A percentile compares a stretch with the other conserved stretches of the same genome.
These are phyloP conservation scores for Phoxinus phoxinus DNA, from an alignment of 2,113 vertebrate species.

Conservation along the genomic window DNA sequence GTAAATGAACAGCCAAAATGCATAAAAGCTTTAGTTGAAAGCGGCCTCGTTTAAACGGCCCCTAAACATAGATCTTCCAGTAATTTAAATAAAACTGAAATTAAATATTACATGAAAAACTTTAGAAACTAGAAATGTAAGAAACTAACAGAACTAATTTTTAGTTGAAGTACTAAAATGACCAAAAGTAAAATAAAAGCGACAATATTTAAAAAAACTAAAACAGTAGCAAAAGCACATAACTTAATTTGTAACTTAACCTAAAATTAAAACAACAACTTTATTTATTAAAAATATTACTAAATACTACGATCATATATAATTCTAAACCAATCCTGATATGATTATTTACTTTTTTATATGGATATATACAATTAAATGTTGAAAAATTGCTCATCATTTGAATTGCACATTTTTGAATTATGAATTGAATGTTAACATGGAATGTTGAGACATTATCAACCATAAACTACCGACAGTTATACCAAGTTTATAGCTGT, in stretches of 20 bases:
- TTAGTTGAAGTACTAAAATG: background rate
- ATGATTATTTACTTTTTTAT: background rate
- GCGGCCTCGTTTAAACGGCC: too few relatives aligned
- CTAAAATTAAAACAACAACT: background rate
- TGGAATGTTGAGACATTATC: background rate
- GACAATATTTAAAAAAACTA: background rate
- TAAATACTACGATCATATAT: background rate
- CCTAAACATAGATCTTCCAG: too few relatives aligned
- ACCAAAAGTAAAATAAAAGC: background rate
- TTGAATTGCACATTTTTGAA: too few relatives aligned
- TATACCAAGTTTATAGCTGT: background rate
- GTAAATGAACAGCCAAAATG: too few relatives aligned
- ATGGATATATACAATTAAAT: background rate
- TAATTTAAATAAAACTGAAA: background rate
- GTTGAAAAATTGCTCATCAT: too few relatives aligned
- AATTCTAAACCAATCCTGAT: background rate
- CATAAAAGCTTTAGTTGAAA: too few relatives aligned
- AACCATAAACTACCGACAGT: background rate
- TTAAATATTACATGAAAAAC: background rate
- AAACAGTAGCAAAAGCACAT: too few relatives aligned
- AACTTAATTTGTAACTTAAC: too few relatives aligned
- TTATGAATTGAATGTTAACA: background rate
- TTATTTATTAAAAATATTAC: background rate
- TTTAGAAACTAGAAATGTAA: background rate
- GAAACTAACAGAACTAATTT: background rate